Conservation (phyloP, 2,113 vertebrate species). For the Narcine bancroftii region DNA sequence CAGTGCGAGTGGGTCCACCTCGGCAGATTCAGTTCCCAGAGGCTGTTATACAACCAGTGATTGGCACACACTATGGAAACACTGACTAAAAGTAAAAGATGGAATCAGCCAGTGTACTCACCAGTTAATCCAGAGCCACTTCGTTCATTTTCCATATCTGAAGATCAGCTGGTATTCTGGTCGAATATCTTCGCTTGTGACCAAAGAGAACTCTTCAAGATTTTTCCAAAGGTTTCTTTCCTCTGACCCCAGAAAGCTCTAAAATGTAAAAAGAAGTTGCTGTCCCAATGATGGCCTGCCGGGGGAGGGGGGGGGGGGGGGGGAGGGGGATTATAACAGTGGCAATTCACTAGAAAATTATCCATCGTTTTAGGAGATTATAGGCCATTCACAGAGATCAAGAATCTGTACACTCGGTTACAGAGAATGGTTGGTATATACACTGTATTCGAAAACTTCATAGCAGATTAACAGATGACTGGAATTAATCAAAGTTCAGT, state of each 20-base stretch:
- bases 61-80: neutral
- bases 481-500: neutral
- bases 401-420: conserved; percentile 31
- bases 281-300: neutral
- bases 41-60: neutral
- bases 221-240: conserved; percentile 29
- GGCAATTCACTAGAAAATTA: neutral
- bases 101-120: conserved; percentile 31
- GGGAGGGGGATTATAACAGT: neutral
- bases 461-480: neutral
- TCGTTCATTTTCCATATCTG: conserved; percentile 21
- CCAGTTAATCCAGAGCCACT: neutral
- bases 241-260: conserved; percentile 22
- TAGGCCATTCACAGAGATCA: neutral
- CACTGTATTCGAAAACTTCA: neutral
- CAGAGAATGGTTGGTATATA: neutral
- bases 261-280: conserved; percentile 7
- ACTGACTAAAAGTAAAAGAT: conserved; percentile 35
- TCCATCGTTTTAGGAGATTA: neutral
- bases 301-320: too few species aligned
- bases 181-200: neutral
- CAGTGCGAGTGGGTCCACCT: conserved; percentile 18
- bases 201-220: conserved; percentile 11
- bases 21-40: conserved; percentile 30
- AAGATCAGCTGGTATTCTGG: neutral